These are phyloP conservation scores for Cremastinae sp. DNA, from an alignment of 2,888 invertebrate genomes.

Conservation along the genomic window DNA sequence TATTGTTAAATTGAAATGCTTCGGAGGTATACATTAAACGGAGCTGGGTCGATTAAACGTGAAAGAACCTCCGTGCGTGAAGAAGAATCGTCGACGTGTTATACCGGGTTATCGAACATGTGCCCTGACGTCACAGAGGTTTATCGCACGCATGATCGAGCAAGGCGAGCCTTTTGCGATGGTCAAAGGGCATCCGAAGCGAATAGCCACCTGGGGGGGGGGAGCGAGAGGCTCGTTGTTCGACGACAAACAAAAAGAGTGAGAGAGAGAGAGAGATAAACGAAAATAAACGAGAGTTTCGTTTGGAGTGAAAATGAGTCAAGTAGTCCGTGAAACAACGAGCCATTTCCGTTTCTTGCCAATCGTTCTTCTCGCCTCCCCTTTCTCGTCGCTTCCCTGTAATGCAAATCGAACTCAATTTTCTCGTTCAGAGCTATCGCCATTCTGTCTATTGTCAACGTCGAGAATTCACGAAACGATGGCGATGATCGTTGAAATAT, in stretches of 20 bases:
- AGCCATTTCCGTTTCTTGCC: constrained; percentile 43
- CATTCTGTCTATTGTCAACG: constrained; percentile 43
- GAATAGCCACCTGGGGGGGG: constrained; percentile 49
- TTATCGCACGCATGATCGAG: constrained; percentile 77
- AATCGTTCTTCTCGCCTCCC: constrained; percentile 14
- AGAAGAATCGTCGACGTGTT: constrained; percentile 34
- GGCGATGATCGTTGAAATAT: constrained; percentile 7
- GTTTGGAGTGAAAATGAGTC: constrained; percentile 50
- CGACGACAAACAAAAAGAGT: background rate
- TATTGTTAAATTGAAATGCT: too few species aligned
- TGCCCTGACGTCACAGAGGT: constrained; percentile 78
- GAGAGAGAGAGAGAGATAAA: constrained; percentile 6
- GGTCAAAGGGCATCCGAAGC: constrained; percentile 69
- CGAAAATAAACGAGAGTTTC: constrained; percentile 28
- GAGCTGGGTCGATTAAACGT: constrained; percentile 15
- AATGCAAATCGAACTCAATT: constrained; percentile 51
- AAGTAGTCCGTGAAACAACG: constrained; percentile 20
- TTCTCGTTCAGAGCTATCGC: constrained; percentile 21
- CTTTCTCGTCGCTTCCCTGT: constrained; percentile 16
- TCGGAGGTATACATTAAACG: background rate
- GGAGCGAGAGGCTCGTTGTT: constrained; percentile 19
- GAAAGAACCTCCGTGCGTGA: constrained; percentile 9
- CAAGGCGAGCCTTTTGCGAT: constrained; percentile 76
- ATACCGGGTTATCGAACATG: constrained; percentile 69
- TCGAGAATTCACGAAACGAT: constrained; percentile 44